Conservation (phyloP, 1,140 invertebrate genomes). For the Babylonia areolata region DNA sequence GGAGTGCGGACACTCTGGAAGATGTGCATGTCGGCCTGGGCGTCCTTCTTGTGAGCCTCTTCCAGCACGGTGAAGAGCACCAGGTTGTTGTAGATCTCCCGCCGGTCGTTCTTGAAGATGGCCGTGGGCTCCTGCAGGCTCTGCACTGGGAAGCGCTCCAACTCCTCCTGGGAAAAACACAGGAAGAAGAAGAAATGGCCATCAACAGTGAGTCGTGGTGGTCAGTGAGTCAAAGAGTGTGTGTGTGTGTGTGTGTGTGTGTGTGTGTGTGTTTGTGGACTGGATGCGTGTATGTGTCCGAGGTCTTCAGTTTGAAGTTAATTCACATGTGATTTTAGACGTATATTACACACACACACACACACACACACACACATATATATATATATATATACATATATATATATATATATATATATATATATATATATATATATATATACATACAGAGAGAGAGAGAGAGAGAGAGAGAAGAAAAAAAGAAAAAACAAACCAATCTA, state of each 20-base stretch:
- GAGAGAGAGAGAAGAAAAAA: too few species aligned
- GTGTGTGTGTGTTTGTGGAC: too few species aligned
- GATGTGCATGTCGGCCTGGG: slow-evolving; percentile 96
- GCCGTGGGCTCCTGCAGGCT: slow-evolving; percentile 96
- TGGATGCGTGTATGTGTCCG: too few species aligned
- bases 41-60: slow-evolving; percentile 74
- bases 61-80: slow-evolving; percentile 92
- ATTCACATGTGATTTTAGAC: too few species aligned
- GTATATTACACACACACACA: background rate
- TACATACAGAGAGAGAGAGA: too few species aligned
- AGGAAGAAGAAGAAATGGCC: background rate
- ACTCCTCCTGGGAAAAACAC: slow-evolving; percentile 79
- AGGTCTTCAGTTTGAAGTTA: too few species aligned
- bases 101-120: slow-evolving; percentile 95
- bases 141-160: slow-evolving; percentile 95
- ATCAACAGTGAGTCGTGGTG: too few species aligned
- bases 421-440: background rate
- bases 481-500: too few species aligned
- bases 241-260: too few species aligned
- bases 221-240: too few species aligned
- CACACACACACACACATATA: background rate
- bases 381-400: background rate
- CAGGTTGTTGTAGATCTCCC: slow-evolving; percentile 99
- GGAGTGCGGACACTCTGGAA: slow-evolving; percentile 84
- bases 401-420: background rate